These are phyloP conservation scores for Phasia obesa DNA, from an alignment of 2,888 invertebrate species.

Conservation along the genomic window DNA sequence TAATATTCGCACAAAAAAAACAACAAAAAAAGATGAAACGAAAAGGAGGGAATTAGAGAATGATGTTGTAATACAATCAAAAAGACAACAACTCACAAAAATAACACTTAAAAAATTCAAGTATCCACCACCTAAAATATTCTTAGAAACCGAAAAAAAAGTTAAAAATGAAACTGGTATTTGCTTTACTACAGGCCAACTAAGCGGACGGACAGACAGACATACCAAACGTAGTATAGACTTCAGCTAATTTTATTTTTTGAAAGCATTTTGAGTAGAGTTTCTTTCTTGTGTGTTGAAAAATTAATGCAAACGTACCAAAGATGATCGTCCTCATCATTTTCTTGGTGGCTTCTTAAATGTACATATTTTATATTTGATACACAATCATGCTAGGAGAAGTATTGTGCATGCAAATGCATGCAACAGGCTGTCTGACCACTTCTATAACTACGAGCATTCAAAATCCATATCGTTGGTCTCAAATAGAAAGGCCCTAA, in stretches of 20 bases:
- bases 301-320: constrained; percentile 20
- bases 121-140: constrained; percentile 34
- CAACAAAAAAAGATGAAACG: background rate
- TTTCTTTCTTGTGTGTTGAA: background rate
- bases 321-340: constrained; percentile 20
- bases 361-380: constrained; percentile 33
- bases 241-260: background rate
- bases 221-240: background rate
- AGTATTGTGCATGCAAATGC: constrained; percentile 5
- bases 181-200: background rate
- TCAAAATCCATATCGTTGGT: too few relatives aligned
- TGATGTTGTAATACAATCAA: constrained; percentile 45
- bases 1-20: constrained; percentile 66
- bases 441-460: background rate
- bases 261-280: constrained; percentile 14
- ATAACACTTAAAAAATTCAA: too few relatives aligned
- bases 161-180: constrained; percentile 24
- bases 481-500: too few relatives aligned
- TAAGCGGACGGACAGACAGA: background rate
- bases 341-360: background rate
- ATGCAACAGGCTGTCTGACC: constrained; percentile 48
- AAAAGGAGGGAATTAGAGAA: constrained; percentile 32
- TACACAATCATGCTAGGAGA: background rate
- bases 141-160: constrained; percentile 13
- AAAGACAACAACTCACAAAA: constrained; percentile 27